Base-by-base conservation (phyloP, 2,113 vertebrate species). In the Oryzias javanicus region DNA sequence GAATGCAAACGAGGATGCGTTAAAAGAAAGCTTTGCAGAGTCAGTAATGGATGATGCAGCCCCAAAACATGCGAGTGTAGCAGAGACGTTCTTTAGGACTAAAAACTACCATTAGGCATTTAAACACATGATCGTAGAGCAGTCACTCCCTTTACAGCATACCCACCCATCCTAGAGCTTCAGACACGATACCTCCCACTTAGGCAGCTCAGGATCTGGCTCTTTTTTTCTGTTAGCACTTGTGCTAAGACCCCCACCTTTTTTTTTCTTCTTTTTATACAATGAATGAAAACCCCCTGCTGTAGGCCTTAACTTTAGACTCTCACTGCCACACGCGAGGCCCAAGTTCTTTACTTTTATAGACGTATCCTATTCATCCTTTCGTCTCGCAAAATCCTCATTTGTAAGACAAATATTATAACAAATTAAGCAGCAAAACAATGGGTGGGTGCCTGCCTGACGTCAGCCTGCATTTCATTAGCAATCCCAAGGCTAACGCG, bases 331-430 rank as follows among this genome's bases (percentile, higher is more conserved):
- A 73, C 47, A 60, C 42, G 47, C 54, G 42, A 76, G 53, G 58
- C 45, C 56, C 29, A 65, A 55, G 25, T 44, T 65, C 29, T 60
- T 60, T 60, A 74, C 47, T 55, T 66, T 56, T 57, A 44, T 1
- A 49, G 55, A 42, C 67, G 58, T 35, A 65, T 59, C 59, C 74
- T 55, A 76, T 69, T 64, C 60, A 49, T 68, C 67, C 66, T 51
- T 76, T 55, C 72, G 54, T 74, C 68, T 64, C 63, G 74, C 55
- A 74, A 79, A 86, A 83, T 83, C 69, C 82, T 89, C 64, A 77
- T 91, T 91, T 90, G 87, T 90, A 89, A 86, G 83, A 88, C 84
- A 91, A 90, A 91, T 91, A 91, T 89, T 91, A 83, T 84, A 89
- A 88, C 89, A 90, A 91, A 91, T 91, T 91, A 89, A 89, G 54